Conservation (phyloP, 2,797 vertebrate genomes). For the Eulemur coronatus region DNA sequence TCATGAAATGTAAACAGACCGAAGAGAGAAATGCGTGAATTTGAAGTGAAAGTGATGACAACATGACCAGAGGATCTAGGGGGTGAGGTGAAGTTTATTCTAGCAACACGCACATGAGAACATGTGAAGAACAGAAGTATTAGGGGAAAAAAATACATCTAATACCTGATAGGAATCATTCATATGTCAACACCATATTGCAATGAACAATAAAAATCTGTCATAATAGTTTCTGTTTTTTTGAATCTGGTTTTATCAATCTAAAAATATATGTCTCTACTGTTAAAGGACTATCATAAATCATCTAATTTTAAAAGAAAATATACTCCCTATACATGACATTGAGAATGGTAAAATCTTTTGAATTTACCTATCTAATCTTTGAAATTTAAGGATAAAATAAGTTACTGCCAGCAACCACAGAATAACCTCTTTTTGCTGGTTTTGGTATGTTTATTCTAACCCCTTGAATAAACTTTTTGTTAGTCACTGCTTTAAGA, state of each 20-base stretch:
- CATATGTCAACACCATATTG: not conserved
- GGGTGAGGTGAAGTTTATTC: not conserved
- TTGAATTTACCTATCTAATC: not conserved
- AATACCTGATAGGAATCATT: not conserved
- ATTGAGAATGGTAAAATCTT: not conserved
- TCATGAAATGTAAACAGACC: not conserved
- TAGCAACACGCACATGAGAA: not conserved
- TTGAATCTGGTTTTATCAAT: not conserved
- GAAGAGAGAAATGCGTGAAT: slow-evolving; percentile 1
- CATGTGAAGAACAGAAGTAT: not conserved
- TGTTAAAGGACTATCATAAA: not conserved
- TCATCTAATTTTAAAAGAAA: not conserved
- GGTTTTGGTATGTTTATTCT: not conserved
- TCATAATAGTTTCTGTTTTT: not conserved
- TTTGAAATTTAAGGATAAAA: not conserved
- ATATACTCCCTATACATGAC: not conserved
- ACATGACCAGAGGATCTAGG: not conserved
- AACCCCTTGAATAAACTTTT: not conserved
- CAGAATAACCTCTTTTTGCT: not conserved
- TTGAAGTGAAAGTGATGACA: slow-evolving; percentile 1
- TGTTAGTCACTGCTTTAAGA: not conserved
- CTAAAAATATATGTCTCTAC: not conserved
- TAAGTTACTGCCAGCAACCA: not conserved
- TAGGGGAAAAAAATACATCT: not conserved
- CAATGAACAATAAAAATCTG: not conserved